Evolutionary conservation across 2,113 vertebrate genomes (phyloP).

Genomic region (Vireo altiloquus): DNA sequence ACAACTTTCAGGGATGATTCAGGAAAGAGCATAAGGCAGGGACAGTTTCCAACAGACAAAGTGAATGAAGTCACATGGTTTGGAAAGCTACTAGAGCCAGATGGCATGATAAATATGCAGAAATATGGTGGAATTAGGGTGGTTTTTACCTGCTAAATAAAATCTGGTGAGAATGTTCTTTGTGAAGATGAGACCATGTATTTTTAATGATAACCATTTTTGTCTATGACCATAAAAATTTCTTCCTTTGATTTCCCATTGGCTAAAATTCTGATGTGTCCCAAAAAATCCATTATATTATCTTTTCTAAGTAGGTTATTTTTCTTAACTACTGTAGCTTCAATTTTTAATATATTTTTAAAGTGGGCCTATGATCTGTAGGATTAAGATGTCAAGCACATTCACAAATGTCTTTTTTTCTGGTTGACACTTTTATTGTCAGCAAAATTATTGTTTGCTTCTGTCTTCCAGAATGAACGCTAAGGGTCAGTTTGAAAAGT

Average conservation of each 20-base stretch:
- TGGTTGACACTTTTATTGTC: not conserved
- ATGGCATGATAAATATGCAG: not conserved
- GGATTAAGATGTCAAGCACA: not conserved
- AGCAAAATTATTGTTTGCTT: constrained; percentile 29
- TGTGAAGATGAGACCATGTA: not conserved
- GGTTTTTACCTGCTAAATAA: not conserved
- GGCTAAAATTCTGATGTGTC: not conserved
- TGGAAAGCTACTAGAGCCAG: not conserved
- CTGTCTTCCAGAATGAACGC: not conserved
- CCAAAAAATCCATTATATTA: not conserved
- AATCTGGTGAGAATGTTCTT: not conserved
- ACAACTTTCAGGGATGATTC: not conserved
- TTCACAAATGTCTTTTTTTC: not conserved
- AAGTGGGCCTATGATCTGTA: not conserved
- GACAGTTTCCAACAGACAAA: not conserved
- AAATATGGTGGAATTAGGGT: not conserved
- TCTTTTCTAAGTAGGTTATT: not conserved
- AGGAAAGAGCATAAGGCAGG: not conserved
- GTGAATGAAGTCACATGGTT: not conserved
- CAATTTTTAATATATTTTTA: not conserved
- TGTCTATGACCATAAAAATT: not conserved
- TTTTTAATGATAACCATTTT: not conserved
- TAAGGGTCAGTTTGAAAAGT: constrained; percentile 17
- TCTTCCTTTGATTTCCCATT: not conserved
- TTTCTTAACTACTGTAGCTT: not conserved